Conservation (phyloP, 2,113 vertebrate genomes). For the Oriolus oriolus region DNA sequence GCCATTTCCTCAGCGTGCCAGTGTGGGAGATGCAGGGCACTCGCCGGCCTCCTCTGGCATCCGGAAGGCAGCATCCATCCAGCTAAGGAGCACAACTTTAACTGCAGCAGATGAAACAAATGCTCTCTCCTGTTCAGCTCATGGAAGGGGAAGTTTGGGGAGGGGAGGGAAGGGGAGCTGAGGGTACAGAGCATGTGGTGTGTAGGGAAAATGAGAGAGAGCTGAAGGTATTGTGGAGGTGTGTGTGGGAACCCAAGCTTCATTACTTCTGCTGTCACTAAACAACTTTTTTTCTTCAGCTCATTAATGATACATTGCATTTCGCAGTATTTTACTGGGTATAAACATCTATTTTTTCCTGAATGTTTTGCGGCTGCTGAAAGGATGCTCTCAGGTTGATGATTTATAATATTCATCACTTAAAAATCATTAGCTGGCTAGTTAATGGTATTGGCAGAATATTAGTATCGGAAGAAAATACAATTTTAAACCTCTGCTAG, state of each 20-base stretch:
- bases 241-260: constrained; percentile 54
- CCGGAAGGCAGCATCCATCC: neutral
- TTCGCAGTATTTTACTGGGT: neutral
- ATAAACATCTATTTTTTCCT: neutral
- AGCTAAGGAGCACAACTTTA: neutral
- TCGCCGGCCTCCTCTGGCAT: neutral
- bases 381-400: neutral
- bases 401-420: neutral
- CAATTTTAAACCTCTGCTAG: neutral
- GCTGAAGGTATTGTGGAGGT: constrained; percentile 61
- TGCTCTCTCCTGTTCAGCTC: neutral
- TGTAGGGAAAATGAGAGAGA: constrained; percentile 48
- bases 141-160: neutral
- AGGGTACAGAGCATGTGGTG: constrained; percentile 47
- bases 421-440: neutral
- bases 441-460: neutral
- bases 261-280: constrained; percentile 41
- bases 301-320: constrained; percentile 26
- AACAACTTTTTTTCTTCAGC: constrained; percentile 43
- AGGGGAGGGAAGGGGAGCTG: neutral
- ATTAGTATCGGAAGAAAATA: neutral
- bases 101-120: neutral
- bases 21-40: neutral
- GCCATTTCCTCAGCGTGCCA: neutral
- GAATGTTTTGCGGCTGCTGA: neutral